Evolutionary conservation across 1,140 invertebrate species (phyloP), one percentile per base, ranked within the genome.

Genomic region (Drosophila albomicans): DNA sequence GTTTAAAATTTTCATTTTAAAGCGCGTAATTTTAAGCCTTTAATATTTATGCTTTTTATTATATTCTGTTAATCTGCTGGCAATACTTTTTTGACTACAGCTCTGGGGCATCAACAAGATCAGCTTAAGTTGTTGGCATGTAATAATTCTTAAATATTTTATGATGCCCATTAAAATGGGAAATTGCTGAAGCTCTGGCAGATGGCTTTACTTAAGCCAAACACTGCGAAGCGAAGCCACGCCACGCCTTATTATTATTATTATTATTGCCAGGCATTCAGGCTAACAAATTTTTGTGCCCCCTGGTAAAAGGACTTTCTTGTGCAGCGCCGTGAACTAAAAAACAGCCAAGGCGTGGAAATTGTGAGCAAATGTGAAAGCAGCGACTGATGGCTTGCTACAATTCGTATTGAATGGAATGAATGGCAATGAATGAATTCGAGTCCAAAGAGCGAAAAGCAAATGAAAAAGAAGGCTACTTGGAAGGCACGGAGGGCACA

Each of bases 321-420:
- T 32, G 20, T 15, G 48, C 58, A 54, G 57, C 30, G 56, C 41
- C 67, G 5, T 62, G 48, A 11, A 63, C 54, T 59, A 28, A 52
- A 61, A 25, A 25, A 25, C 3, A 25, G 25, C 32, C 48, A 43
- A 54, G 58, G 52, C 73, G 66, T 58, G 73, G 32, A 25, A 62
- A 68, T 67, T 78, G 65, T 74, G 61, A 70, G 66, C 32, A 52
- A 70, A 63, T 58, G 63, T 13, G 43, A 69, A 59, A 25, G 20
- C 48, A 48, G 20, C 56, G 30, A 69, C 57, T 65, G 69, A 78
- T 68, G 80, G 70, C 64, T 79, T 72, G 77, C 77, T 69, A 78
- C 79, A 78, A 75, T 75, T 79, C 78, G 56, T 48, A 84, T 82
- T 84, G 74, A 88, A 89, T 88, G 85, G 78, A 78, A 20, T 30